Percentiles rank a stretch among this genome's conserved stretches.
Evolutionary conservation across 2,797 vertebrate species (phyloP).

Genomic region (Malurus splendens): DNA sequence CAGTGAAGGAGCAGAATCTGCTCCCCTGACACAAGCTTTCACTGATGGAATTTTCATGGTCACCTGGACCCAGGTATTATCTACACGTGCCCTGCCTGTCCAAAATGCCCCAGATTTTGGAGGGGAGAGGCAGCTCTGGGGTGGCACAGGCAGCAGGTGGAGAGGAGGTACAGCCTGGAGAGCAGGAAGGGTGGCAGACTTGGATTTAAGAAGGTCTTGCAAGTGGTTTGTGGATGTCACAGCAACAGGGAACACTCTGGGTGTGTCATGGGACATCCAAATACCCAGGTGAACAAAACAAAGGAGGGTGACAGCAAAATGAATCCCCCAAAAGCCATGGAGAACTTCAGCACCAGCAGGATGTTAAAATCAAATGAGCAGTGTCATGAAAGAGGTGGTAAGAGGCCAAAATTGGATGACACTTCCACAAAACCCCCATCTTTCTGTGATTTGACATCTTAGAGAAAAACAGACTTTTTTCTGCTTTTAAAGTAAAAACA

Average conservation of each 20-base stretch:
- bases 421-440: background rate
- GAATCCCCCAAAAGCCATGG: background rate
- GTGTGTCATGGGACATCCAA: background rate
- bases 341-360: background rate
- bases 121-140: background rate
- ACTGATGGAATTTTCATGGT: background rate
- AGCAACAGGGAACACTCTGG: background rate
- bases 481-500: conserved; percentile 15
- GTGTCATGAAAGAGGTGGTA: background rate
- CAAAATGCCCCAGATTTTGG: background rate
- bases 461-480: background rate
- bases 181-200: rapidly evolving
- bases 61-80: no score
- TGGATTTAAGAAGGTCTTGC: background rate
- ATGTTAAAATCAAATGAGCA: background rate
- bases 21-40: background rate
- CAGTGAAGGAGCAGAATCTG: background rate
- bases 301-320: background rate
- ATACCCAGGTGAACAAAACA: background rate
- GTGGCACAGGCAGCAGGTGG: rapidly evolving
- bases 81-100: rapidly evolving
- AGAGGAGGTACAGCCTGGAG: background rate
- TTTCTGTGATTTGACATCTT: background rate
- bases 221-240: background rate
- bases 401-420: background rate